Evolutionary conservation across 2,797 vertebrate genomes (phyloP).

Genomic region (Amblyraja radiata): DNA sequence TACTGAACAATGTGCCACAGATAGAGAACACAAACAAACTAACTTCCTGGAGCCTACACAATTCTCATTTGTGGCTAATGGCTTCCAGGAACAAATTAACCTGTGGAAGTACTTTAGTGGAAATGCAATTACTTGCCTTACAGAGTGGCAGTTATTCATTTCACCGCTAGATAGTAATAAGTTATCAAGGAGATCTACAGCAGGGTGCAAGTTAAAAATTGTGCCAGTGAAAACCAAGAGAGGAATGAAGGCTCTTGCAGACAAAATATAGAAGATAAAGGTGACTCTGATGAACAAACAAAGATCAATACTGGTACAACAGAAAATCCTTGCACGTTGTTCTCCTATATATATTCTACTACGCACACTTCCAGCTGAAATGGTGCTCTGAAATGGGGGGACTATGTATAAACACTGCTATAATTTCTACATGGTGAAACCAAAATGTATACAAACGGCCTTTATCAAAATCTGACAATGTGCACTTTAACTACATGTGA

Average conservation of each 20-base stretch:
- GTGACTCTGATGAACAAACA: not conserved
- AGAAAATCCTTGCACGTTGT: not conserved
- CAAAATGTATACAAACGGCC: too few species aligned
- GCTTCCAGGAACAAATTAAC: conserved; percentile 19
- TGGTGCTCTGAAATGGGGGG: not conserved
- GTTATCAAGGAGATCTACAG: not conserved
- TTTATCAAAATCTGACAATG: too few species aligned
- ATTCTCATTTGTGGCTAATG: not conserved
- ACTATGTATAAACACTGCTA: too few species aligned
- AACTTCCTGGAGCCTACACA: not conserved
- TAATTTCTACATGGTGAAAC: too few species aligned
- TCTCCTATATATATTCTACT: not conserved
- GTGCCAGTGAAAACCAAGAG: not conserved
- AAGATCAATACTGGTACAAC: not conserved
- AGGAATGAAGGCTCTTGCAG: not conserved
- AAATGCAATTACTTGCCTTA: not conserved
- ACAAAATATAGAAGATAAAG: not conserved
- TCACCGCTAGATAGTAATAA: not conserved
- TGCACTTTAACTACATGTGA: too few species aligned
- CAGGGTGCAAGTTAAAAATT: not conserved
- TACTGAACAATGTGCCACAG: not conserved
- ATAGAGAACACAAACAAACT: not conserved
- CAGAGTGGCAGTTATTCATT: not conserved
- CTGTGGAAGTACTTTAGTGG: conserved; percentile 13
- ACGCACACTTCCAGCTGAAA: not conserved